These are phyloP conservation scores for Pelosia muscerda DNA, from an alignment of 2,888 invertebrate genomes.

Conservation along the genomic window DNA sequence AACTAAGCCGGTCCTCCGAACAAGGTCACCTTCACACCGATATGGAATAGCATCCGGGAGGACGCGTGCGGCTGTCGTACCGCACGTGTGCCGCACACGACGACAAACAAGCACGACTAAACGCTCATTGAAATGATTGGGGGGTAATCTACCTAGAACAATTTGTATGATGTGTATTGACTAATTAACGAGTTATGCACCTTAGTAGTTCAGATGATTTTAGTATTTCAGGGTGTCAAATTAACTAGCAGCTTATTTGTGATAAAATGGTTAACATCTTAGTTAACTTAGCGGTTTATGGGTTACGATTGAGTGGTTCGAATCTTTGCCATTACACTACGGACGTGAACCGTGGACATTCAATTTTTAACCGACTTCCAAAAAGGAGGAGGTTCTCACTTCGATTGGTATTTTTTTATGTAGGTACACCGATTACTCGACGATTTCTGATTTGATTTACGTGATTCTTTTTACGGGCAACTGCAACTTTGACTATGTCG, in stretches of 20 bases:
- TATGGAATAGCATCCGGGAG: constrained; percentile 63
- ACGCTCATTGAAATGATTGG: constrained; percentile 75
- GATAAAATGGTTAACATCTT: background rate
- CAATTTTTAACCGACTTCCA: too few species aligned
- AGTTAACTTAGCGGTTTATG: too few species aligned
- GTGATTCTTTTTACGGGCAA: too few species aligned
- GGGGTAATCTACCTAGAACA: constrained; percentile 73
- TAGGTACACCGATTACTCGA: too few species aligned
- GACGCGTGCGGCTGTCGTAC: constrained; percentile 57
- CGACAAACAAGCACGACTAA: constrained; percentile 74
- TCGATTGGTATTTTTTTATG: too few species aligned
- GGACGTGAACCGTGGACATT: too few species aligned
- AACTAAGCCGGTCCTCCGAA: constrained; percentile 40
- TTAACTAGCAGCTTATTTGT: background rate
- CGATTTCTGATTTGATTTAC: too few species aligned
- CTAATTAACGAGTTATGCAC: constrained; percentile 44
- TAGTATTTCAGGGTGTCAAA: background rate
- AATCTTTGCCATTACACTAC: too few species aligned
- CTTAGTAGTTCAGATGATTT: background rate
- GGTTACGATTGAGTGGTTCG: too few species aligned
- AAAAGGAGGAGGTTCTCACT: too few species aligned
- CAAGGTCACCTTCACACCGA: constrained; percentile 51
- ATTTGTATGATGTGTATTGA: constrained; percentile 55
- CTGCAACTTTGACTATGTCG: too few species aligned
- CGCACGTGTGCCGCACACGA: constrained; percentile 75